Evolutionary conservation across 2,888 invertebrate species (phyloP), one percentile per base, ranked within the genome.

Genomic region (Epsilonema sp.): DNA sequence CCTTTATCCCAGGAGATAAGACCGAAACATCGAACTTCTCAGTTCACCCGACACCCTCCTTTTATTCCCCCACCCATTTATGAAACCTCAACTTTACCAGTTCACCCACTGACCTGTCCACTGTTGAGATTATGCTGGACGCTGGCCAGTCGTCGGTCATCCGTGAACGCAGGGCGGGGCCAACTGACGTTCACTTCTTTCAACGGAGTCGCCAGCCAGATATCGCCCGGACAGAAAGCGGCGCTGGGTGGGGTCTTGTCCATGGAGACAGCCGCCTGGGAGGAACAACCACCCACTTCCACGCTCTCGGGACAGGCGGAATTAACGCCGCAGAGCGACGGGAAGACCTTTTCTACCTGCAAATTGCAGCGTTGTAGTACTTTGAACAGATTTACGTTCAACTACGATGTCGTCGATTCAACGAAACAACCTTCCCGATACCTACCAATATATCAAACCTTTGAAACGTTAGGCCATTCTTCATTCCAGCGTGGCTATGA

Each of bases 191-290:
- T 55, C 19, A 55, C 50, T 49, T 64, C 62, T 36, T 60, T 52
- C 25, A 52, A 42, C 64, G 80, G 81, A 8, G 85, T 84, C 55
- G 86, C 83, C 1, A 89, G 81, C 84, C 87, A 89, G 45, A 89
- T 71, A 67, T 89, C 89, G 16, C 85, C 84, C 4, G 89, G 89
- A 57, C 90, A 89, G 59, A 84, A 80, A 52, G 84, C 82, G 1
- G 84, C 79, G 56, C 77, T 76, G 5, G 89, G 89, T 53, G 86
- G 76, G 5, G 5, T n/a, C n/a, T 39, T 39, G 39, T 39, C 39
- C 39, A 39, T 11, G 39, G 5, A 20, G 8, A n/a, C 16, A 16
- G 31, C 31, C 31, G 8, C 31, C 11, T 31, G 11, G 16, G 31
- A 8, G 31, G 8, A 13, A 31, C 31, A 31, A 16, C 31, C 16